Evolutionary conservation across 37 sponge, comb jelly and placozoan genomes (phyloP).

Genomic region (Lycopodina hypogea): DNA sequence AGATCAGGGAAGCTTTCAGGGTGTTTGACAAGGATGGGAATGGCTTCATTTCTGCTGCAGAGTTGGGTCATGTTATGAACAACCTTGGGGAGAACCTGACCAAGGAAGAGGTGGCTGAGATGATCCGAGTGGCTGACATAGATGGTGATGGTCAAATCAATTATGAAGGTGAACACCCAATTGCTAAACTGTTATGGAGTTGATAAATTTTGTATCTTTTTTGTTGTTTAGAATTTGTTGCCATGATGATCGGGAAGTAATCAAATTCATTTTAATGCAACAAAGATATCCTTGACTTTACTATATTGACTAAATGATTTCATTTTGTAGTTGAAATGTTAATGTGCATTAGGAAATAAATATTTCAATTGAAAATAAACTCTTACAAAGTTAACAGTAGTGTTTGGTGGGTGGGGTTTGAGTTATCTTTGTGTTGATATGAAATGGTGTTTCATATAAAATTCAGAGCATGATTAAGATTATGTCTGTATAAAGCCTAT

Average conservation of each 20-base stretch:
- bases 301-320: too few species aligned
- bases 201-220: slow-evolving; percentile 1
- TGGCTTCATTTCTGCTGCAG: slow-evolving; percentile 97
- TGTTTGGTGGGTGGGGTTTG: too few species aligned
- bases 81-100: slow-evolving; percentile 99
- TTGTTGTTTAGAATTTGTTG: slow-evolving; percentile 18
- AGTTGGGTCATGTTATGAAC: slow-evolving; percentile 98
- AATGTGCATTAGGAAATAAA: too few species aligned
- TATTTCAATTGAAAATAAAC: too few species aligned
- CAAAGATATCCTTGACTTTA: too few species aligned
- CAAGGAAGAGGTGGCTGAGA: slow-evolving; percentile 99
- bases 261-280: background rate
- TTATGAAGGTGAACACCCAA: slow-evolving; percentile 75
- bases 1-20: slow-evolving; percentile 95
- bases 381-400: too few species aligned
- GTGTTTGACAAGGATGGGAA: slow-evolving; percentile 99
- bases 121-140: slow-evolving; percentile 99
- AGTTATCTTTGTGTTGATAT: too few species aligned
- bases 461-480: too few species aligned
- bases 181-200: background rate
- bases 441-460: too few species aligned
- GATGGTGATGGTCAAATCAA: slow-evolving; percentile 99
- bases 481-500: too few species aligned
- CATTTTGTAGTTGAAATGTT: too few species aligned
- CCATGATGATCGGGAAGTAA: background rate